Evolutionary conservation across 2,888 invertebrate species (phyloP).

Genomic region (Acrobasis suavella): DNA sequence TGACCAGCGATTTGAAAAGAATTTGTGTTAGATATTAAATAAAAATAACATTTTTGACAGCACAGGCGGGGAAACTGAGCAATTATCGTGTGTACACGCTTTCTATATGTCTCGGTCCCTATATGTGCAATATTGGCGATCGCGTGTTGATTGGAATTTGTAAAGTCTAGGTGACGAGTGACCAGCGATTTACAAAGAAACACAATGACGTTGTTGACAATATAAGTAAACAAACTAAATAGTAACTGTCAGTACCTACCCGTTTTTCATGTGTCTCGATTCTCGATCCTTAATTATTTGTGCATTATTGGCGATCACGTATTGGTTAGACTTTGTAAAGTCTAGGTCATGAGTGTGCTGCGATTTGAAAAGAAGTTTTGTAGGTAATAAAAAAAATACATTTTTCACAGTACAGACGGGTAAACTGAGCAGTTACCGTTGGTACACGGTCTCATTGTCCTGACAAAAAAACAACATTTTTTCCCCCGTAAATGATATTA

Average conservation of each 20-base stretch:
- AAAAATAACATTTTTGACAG: slow-evolving; percentile 25
- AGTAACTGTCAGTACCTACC: slow-evolving; percentile 45
- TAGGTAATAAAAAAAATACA: no score
- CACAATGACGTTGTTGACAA: slow-evolving; percentile 25
- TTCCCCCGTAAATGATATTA: no score
- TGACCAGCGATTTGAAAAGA: neutral
- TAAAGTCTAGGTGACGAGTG: neutral
- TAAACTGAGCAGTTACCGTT: no score
- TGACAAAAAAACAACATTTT: no score
- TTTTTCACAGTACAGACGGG: no score
- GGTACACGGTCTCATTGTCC: no score
- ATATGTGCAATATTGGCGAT: slow-evolving; percentile 54
- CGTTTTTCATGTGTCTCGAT: slow-evolving; percentile 54
- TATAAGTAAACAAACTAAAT: slow-evolving; percentile 36
- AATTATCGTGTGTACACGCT: slow-evolving; percentile 44
- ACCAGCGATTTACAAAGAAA: neutral
- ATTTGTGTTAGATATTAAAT: neutral
- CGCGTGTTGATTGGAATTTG: slow-evolving; percentile 44
- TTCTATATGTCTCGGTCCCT: slow-evolving; percentile 57
- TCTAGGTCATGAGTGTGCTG: no score
- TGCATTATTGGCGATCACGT: slow-evolving; percentile 44
- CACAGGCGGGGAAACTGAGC: slow-evolving; percentile 36
- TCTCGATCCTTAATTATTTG: slow-evolving; percentile 54
- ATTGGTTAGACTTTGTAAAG: no score
- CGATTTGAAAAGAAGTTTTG: no score